Conservation (phyloP, 2,113 vertebrate species). For the Tautogolabrus adspersus region DNA sequence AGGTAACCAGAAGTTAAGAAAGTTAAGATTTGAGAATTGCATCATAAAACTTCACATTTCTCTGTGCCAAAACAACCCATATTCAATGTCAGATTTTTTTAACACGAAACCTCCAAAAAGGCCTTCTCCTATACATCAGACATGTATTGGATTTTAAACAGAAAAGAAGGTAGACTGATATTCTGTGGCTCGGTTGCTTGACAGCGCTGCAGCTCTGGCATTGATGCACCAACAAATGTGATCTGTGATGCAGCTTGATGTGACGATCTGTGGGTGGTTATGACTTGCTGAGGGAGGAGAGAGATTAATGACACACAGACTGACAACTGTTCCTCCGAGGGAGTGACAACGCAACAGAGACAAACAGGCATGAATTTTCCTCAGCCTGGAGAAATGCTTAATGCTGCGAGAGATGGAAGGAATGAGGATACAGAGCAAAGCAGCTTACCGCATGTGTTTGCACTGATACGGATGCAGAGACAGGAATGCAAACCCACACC, state of each 20-base stretch:
- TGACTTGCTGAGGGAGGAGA: slow-evolving; percentile 48
- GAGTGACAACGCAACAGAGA: slow-evolving; percentile 9
- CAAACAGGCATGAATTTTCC: slow-evolving; percentile 30
- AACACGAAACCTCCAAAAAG: background rate
- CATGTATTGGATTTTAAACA: slow-evolving; percentile 2
- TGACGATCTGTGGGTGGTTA: slow-evolving; percentile 57
- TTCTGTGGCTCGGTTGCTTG: slow-evolving; percentile 14
- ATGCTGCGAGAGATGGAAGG: slow-evolving; percentile 13
- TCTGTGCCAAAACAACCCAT: background rate
- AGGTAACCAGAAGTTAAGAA: background rate
- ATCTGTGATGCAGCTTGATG: slow-evolving; percentile 54
- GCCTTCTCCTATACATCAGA: background rate
- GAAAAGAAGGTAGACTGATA: slow-evolving; percentile 2
- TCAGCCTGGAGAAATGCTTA: slow-evolving; percentile 12
- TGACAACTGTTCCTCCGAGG: slow-evolving; percentile 53
- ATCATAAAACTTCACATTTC: background rate
- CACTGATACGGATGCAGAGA: slow-evolving; percentile 9
- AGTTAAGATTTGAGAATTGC: background rate
- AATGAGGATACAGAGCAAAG: slow-evolving; percentile 17
- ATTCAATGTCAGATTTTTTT: background rate
- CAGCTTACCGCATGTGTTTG: background rate
- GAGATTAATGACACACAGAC: slow-evolving; percentile 62
- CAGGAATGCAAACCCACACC: slow-evolving; percentile 16
- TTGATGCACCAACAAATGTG: slow-evolving; percentile 56
- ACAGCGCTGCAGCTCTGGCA: slow-evolving; percentile 35